Conservation (phyloP, 2,888 invertebrate genomes). For the Lasius platythorax region DNA sequence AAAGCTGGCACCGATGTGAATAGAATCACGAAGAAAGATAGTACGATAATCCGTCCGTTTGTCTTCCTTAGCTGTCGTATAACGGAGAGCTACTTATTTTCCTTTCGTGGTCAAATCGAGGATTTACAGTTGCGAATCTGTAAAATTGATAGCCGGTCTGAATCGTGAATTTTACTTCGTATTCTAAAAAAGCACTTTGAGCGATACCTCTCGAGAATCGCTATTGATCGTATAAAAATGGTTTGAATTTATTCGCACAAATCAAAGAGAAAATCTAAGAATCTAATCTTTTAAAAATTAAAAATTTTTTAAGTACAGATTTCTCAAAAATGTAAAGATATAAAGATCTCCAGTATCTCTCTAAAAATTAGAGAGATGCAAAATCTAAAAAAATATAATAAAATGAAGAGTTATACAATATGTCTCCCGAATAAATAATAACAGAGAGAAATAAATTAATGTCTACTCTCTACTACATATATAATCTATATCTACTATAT, state of each 20-base stretch:
- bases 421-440: background rate
- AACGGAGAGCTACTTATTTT: conserved; percentile 41
- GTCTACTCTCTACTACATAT: background rate
- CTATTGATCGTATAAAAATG: conserved; percentile 37
- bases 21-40: conserved; percentile 33
- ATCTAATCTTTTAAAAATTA: conserved; percentile 7
- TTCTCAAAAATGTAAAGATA: conserved; percentile 5
- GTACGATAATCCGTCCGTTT: conserved; percentile 40
- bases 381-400: background rate
- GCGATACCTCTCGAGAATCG: conserved; percentile 10
- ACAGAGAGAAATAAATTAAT: background rate
- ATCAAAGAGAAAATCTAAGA: background rate
- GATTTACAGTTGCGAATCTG: conserved; percentile 35
- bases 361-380: background rate
- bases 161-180: conserved; percentile 22
- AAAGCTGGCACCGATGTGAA: background rate
- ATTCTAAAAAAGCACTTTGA: conserved; percentile 34
- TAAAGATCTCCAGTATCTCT: background rate
- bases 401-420: background rate
- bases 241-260: conserved; percentile 24
- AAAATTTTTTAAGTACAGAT: background rate
- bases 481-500: background rate
- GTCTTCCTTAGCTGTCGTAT: conserved; percentile 38
- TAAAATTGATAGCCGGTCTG: conserved; percentile 35
- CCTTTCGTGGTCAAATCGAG: conserved; percentile 33